Evolutionary conservation across 2,797 vertebrate genomes (phyloP).

Genomic region (Clarias pachynema): DNA sequence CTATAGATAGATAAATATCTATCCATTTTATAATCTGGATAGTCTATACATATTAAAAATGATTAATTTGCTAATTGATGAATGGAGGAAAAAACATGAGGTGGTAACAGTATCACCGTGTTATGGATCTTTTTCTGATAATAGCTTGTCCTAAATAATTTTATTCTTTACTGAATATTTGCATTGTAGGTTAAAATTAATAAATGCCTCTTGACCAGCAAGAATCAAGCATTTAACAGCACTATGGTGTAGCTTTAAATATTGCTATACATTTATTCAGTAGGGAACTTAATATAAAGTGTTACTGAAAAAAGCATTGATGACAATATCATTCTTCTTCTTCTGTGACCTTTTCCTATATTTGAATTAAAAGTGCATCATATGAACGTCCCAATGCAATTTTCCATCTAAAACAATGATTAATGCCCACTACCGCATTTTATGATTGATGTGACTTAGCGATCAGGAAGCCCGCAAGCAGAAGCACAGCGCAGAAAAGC

Average conservation of each 20-base stretch:
- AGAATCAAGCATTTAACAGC: neutral
- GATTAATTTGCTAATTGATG: neutral
- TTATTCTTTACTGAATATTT: neutral
- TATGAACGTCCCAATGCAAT: neutral
- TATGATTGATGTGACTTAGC: constrained; percentile 43
- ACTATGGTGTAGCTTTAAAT: neutral
- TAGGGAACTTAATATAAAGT: neutral
- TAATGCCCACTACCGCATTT: constrained; percentile 40
- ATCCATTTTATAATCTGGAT: neutral
- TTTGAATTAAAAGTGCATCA: neutral
- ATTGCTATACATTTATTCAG: neutral
- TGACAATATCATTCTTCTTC: neutral
- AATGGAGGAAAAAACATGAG: too few species aligned
- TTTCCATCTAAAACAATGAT: constrained; percentile 45
- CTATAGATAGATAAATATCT: neutral
- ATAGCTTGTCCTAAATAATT: neutral
- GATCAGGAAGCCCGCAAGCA: constrained; percentile 44
- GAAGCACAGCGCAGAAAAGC: constrained; percentile 73
- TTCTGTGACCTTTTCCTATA: neutral
- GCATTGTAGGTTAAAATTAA: neutral
- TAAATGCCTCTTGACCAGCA: neutral
- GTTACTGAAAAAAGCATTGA: neutral
- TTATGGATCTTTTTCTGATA: neutral
- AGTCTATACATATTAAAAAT: too few species aligned
- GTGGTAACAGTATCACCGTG: neutral